Evolutionary conservation across 2,888 invertebrate species (phyloP), one percentile per base, ranked within the genome.

Genomic region (Chrysodeixis includens): DNA sequence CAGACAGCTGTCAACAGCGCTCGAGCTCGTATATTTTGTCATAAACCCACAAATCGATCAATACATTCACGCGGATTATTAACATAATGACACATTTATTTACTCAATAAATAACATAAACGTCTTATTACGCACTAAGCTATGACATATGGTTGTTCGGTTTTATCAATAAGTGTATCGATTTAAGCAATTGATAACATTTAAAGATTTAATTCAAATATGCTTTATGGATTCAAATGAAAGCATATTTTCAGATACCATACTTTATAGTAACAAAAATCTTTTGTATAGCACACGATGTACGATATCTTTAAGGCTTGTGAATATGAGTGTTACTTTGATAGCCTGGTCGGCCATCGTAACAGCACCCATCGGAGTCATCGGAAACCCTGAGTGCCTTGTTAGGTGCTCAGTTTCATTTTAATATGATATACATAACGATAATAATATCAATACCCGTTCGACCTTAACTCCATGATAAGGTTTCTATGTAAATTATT

Each of bases 1-100:
- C 74, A 81, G 83, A 83, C 90, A 92, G 88, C 85, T 86, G 85
- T 86, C 86, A 85, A 75, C 76, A 61, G 49, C 30, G 54, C 56
- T 68, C 54, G 35, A 18, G 46, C 66, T 66, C 26, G 30, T 58
- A 73, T 69, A 65, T 73, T 71, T 64, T 64, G 56, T 67, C 69
- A 72, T 71, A 67, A 72, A 67, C 66, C 52, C n/a, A 66, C 46
- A 16, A 56, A 61, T 30, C 26, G 20, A 62, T 56, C 55, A 66
- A 57, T 58, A 49, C 20, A 49, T 49, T 49, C 20, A 49, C 22
- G 18, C 32, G 18, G 18, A 30, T 55, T 54, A 54, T 18, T 16
- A 18, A 54, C 4, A 54, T 7, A 26, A 14, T 32, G 3, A 16
- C 10, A 32, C 4, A 18, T 9, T 49, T 49, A 49, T 49, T 49